These are phyloP conservation scores for Himantopus leucocephalus DNA, from an alignment of 2,113 vertebrate genomes.

Conservation along the genomic window DNA sequence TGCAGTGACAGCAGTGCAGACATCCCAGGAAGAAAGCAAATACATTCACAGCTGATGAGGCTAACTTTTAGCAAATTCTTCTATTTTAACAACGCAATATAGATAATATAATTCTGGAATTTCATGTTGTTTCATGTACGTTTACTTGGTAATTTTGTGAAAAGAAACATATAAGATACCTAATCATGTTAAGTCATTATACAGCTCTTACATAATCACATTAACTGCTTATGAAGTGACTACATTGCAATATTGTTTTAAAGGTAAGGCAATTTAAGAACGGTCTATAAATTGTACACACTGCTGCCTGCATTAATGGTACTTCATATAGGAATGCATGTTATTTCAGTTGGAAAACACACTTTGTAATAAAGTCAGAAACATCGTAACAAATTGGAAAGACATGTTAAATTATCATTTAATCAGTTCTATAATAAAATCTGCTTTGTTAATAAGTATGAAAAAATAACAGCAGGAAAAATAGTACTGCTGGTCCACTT, in stretches of 20 bases:
- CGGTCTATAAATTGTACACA: slow-evolving; percentile 13
- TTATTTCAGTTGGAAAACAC: slow-evolving; percentile 26
- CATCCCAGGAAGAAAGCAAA: background rate
- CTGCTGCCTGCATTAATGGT: slow-evolving; percentile 31
- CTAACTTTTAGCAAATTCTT: slow-evolving; percentile 58
- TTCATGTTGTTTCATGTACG: slow-evolving; percentile 11
- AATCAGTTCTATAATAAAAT: slow-evolving; percentile 36
- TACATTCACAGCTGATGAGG: slow-evolving; percentile 38
- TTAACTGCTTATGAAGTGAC: slow-evolving; percentile 60
- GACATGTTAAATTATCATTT: background rate
- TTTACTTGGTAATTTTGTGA: slow-evolving; percentile 56
- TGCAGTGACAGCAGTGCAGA: background rate
- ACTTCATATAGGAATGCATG: slow-evolving; percentile 61
- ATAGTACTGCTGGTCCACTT: background rate
- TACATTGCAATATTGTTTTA: slow-evolving; percentile 17
- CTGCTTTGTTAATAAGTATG: background rate
- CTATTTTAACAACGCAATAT: slow-evolving; percentile 3
- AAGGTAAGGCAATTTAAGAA: slow-evolving; percentile 42
- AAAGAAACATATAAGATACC: slow-evolving; percentile 46
- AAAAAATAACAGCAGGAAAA: background rate
- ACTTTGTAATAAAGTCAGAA: slow-evolving; percentile 25
- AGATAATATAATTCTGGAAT: slow-evolving; percentile 45
- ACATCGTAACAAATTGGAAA: slow-evolving; percentile 30
- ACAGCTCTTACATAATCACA: slow-evolving; percentile 48
- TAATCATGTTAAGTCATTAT: slow-evolving; percentile 51